Conservation (phyloP, 2,113 vertebrate species). For the Eulemur macaco region DNA sequence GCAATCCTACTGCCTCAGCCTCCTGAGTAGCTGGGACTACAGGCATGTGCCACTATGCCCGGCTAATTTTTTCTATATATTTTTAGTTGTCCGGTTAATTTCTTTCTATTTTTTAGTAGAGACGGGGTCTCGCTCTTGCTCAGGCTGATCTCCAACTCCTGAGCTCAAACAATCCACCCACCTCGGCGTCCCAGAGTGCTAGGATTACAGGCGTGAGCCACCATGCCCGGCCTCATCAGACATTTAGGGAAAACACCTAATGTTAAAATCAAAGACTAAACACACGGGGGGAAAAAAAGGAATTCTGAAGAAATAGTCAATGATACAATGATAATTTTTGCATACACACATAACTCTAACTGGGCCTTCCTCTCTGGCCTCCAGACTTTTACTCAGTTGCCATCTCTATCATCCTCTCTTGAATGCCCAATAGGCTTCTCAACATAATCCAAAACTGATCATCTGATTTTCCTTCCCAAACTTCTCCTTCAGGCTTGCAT, state of each 20-base stretch:
- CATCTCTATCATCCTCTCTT: background rate
- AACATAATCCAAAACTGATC: background rate
- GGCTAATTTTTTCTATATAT: too few relatives aligned
- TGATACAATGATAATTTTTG: background rate
- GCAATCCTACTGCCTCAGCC: too few relatives aligned
- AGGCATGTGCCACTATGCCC: too few relatives aligned
- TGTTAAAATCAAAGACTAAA: conserved; percentile 7
- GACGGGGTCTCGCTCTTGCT: too few relatives aligned
- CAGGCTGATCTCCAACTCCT: too few relatives aligned
- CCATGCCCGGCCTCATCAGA: background rate
- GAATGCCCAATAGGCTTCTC: background rate
- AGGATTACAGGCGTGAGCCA: too few relatives aligned
- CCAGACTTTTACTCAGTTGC: background rate
- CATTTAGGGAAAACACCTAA: background rate
- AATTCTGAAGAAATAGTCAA: background rate
- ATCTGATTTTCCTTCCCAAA: background rate
- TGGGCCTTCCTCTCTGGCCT: background rate
- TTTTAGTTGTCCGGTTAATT: too few relatives aligned
- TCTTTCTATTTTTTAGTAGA: too few relatives aligned
- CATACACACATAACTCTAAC: background rate
- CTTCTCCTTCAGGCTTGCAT: background rate
- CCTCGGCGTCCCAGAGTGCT: too few relatives aligned
- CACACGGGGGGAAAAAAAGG: background rate
- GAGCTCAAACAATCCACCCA: too few relatives aligned
- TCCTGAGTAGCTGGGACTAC: too few relatives aligned